phyloP scores from a whole-genome alignment of 2,113 vertebrate species.

The Antigone vipio region DNA sequence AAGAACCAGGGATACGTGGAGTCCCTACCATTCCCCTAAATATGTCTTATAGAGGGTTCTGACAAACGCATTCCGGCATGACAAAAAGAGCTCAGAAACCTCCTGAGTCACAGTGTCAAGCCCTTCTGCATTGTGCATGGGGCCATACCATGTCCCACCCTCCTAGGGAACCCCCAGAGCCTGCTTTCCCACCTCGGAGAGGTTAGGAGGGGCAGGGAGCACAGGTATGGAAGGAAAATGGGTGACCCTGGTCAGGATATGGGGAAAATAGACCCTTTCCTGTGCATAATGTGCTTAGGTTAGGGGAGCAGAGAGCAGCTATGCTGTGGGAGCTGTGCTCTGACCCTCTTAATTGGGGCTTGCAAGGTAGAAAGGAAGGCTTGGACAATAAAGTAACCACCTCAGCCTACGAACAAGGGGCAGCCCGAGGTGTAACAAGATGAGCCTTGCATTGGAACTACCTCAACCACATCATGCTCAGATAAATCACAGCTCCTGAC shows the following conservation, averaged over 20 bases:
- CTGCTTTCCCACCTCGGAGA: not conserved
- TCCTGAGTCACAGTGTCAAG: not conserved
- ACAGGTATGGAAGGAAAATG: not conserved
- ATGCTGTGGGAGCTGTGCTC: not conserved
- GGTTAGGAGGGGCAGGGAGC: not conserved
- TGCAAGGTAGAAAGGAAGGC: not conserved
- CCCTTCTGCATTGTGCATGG: not conserved
- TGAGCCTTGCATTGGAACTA: not conserved
- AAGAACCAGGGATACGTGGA: not conserved
- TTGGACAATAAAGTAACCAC: not conserved
- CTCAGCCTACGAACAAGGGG: not conserved
- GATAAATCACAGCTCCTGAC: not conserved
- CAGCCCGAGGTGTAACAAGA: not conserved
- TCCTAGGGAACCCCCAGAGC: not conserved
- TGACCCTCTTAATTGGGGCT: not conserved
- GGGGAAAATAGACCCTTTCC: not conserved
- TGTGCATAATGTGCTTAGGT: not conserved
- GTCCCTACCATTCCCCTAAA: not conserved
- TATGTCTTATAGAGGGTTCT: fast-evolving
- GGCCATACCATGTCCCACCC: not conserved
- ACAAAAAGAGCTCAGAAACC: not conserved
- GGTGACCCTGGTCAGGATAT: not conserved
- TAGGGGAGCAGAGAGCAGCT: not conserved
- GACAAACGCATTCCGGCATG: not conserved
- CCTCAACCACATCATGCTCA: not conserved